These are phyloP conservation scores for Ephestia elutella DNA, from an alignment of 1,140 invertebrate species.

Conservation along the genomic window DNA sequence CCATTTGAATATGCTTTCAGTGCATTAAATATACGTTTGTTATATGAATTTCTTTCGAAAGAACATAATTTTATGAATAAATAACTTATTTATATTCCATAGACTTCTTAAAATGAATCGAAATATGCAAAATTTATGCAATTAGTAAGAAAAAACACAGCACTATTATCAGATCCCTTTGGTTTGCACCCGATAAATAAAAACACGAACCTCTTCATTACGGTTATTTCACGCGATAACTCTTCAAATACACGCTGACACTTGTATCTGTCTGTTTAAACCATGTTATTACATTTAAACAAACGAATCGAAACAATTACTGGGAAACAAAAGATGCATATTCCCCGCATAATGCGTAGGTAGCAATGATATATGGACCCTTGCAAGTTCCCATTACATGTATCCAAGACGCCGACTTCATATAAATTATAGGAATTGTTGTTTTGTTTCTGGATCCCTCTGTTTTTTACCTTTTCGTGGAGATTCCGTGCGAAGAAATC, in stretches of 20 bases:
- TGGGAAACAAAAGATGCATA: slow-evolving; percentile 36
- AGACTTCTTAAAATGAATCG: no score
- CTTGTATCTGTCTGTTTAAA: background rate
- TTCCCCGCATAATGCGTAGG: slow-evolving; percentile 37
- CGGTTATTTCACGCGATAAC: background rate
- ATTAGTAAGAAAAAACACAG: background rate
- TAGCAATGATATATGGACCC: slow-evolving; percentile 31
- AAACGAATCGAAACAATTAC: slow-evolving; percentile 25
- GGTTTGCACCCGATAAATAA: background rate
- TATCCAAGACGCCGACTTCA: background rate
- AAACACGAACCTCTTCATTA: background rate
- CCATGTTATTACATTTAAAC: background rate
- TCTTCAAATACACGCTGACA: background rate
- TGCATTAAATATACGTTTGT: background rate
- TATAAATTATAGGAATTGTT: slow-evolving; percentile 41
- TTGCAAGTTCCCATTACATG: background rate
- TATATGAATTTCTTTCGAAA: background rate
- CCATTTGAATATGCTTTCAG: background rate
- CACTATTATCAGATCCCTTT: background rate
- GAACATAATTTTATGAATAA: no score
- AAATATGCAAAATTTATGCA: no score
- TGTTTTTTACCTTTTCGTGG: slow-evolving; percentile 16
- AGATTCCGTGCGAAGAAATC: slow-evolving; percentile 24
- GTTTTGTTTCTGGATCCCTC: slow-evolving; percentile 12
- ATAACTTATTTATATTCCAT: no score